Evolutionary conservation across 2,113 vertebrate species (phyloP).

Genomic region (Megaleporinus macrocephalus): DNA sequence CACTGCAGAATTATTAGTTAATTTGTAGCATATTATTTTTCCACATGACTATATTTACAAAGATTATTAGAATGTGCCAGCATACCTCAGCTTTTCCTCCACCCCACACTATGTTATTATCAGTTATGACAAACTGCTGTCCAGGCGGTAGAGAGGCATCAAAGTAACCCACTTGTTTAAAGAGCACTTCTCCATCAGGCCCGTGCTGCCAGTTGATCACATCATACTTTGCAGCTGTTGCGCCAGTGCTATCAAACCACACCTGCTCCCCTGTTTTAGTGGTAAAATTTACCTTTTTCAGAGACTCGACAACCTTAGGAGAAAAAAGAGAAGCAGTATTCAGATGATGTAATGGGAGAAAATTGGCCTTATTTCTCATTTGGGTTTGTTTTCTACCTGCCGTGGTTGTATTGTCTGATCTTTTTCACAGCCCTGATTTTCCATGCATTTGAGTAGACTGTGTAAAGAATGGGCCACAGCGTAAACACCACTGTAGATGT

Average conservation of each 20-base stretch:
- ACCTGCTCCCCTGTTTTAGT: slow-evolving; percentile 67
- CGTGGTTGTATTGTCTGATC: slow-evolving; percentile 53
- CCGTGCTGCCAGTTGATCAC: slow-evolving; percentile 76
- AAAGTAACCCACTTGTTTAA: slow-evolving; percentile 75
- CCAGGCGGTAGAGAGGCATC: slow-evolving; percentile 70
- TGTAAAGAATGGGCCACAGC: slow-evolving; percentile 73
- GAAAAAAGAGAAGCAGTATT: neutral
- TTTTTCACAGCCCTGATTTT: slow-evolving; percentile 61
- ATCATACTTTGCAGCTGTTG: slow-evolving; percentile 71
- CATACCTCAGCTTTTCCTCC: slow-evolving; percentile 41
- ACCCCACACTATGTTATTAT: slow-evolving; percentile 68
- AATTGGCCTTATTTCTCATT: neutral
- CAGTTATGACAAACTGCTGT: slow-evolving; percentile 67
- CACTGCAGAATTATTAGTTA: neutral
- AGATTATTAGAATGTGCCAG: neutral
- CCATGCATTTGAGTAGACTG: slow-evolving; percentile 63
- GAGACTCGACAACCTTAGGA: slow-evolving; percentile 54
- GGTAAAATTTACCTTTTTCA: slow-evolving; percentile 70
- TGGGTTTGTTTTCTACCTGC: slow-evolving; percentile 61
- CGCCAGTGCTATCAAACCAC: slow-evolving; percentile 75
- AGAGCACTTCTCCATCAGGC: slow-evolving; percentile 62
- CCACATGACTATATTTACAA: neutral
- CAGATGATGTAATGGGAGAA: too few relatives aligned
- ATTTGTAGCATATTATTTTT: too few relatives aligned
- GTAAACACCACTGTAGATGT: slow-evolving; percentile 76